phyloP scores from a whole-genome alignment of 2,888 invertebrate genomes.

The Adelognathus sp. region DNA sequence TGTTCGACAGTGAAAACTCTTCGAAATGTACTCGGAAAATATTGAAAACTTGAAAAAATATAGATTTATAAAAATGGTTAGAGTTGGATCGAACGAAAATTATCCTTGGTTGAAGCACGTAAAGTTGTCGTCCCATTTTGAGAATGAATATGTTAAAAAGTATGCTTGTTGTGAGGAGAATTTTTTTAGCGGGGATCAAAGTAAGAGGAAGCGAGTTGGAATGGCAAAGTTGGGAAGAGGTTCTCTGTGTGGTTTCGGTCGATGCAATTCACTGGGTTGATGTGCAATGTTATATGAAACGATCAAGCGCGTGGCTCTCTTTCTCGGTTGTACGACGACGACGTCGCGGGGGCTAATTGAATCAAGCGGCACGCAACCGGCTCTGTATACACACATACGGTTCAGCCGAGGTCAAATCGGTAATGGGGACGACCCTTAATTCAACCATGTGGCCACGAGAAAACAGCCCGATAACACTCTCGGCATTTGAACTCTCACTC shows the following conservation, averaged over 20 bases:
- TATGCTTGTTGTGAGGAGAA: too few relatives aligned
- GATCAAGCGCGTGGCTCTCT: slow-evolving; percentile 48
- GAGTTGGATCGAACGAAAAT: too few relatives aligned
- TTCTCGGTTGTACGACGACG: slow-evolving; percentile 54
- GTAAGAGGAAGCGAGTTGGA: too few relatives aligned
- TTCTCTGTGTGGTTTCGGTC: background rate
- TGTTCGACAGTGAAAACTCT: too few relatives aligned
- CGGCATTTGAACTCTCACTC: background rate
- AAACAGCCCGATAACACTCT: slow-evolving; percentile 3
- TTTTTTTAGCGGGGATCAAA: too few relatives aligned
- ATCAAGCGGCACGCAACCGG: slow-evolving; percentile 77
- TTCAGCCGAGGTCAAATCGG: slow-evolving; percentile 78
- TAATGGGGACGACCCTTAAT: slow-evolving; percentile 78
- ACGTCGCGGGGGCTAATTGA: slow-evolving; percentile 77
- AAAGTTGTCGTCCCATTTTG: too few relatives aligned
- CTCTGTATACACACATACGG: slow-evolving; percentile 73
- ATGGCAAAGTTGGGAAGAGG: background rate
- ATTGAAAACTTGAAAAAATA: too few relatives aligned
- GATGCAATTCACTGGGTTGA: background rate
- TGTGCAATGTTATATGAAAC: background rate
- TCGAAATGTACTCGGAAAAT: too few relatives aligned
- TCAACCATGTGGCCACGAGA: slow-evolving; percentile 53
- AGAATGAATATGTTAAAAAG: too few relatives aligned
- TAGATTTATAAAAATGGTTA: too few relatives aligned
- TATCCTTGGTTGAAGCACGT: too few relatives aligned